These are phyloP conservation scores for Acrocephalus arundinaceus DNA, from an alignment of 2,113 vertebrate genomes.

Conservation along the genomic window DNA sequence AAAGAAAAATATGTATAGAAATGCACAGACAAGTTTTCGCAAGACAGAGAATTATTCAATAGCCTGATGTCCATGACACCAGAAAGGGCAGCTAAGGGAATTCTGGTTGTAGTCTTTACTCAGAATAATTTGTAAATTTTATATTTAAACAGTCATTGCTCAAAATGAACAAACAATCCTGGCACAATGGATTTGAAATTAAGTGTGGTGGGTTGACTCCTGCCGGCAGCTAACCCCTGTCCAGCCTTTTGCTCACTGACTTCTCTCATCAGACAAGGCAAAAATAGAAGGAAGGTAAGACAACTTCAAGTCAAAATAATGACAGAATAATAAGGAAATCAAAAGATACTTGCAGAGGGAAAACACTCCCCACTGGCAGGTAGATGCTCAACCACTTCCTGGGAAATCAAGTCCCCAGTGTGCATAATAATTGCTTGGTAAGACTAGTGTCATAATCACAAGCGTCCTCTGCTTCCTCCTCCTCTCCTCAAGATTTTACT, in stretches of 20 bases:
- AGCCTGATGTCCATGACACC: neutral
- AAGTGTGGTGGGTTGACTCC: neutral
- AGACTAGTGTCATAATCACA: neutral
- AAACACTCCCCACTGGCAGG: neutral
- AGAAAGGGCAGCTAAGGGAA: neutral
- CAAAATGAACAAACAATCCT: neutral
- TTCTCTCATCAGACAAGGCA: fast-evolving
- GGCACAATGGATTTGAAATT: neutral
- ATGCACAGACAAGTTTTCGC: neutral
- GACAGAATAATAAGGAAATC: neutral
- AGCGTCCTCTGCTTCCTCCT: neutral
- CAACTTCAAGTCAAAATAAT: neutral
- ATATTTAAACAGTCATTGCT: neutral
- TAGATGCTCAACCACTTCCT: neutral
- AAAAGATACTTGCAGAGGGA: neutral
- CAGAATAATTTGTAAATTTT: neutral
- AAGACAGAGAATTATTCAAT: neutral
- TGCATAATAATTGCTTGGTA: neutral
- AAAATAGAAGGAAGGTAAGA: neutral
- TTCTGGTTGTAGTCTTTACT: neutral
- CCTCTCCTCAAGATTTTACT: neutral
- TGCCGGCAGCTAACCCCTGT: neutral
- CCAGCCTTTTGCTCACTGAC: neutral
- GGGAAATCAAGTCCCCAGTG: neutral
- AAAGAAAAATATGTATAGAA: neutral